phyloP scores from a whole-genome alignment of 1,140 invertebrate genomes.

The Druon quercuslanigerum region DNA sequence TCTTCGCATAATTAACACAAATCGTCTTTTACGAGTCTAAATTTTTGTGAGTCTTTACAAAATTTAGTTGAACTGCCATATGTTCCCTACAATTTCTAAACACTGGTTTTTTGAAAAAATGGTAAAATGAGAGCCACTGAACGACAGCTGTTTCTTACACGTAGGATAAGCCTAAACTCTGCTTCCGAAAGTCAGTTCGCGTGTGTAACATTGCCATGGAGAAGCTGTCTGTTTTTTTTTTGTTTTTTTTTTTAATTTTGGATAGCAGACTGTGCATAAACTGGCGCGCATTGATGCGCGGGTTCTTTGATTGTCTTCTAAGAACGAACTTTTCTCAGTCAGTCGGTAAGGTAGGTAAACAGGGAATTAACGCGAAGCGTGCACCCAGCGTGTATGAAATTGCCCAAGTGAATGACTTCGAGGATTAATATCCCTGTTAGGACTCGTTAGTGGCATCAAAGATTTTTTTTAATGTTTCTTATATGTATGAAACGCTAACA shows the following conservation, averaged over 20 bases:
- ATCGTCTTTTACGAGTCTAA: not conserved
- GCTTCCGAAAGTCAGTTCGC: conserved; percentile 54
- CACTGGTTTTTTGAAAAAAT: not conserved
- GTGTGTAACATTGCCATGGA: conserved; percentile 46
- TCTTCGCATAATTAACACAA: not conserved
- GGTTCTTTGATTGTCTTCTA: conserved; percentile 42
- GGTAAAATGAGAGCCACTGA: conserved; percentile 49
- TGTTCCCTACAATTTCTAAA: not conserved
- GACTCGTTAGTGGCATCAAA: conserved; percentile 19
- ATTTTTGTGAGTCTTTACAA: not conserved
- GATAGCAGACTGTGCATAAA: conserved; percentile 50
- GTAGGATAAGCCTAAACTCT: conserved; percentile 55
- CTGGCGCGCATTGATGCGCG: conserved; percentile 30
- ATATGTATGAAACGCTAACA: not conserved
- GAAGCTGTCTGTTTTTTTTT: conserved; percentile 45
- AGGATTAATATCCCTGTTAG: conserved; percentile 20
- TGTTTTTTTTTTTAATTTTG: conserved; percentile 41
- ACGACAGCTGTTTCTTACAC: conserved; percentile 53
- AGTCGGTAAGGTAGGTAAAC: conserved; percentile 28
- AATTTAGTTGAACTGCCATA: not conserved
- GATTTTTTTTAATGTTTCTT: not conserved
- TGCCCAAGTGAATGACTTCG: conserved; percentile 16
- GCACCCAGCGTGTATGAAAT: conserved; percentile 11
- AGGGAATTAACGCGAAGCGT: conserved; percentile 13
- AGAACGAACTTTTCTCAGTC: conserved; percentile 24